Evolutionary conservation across 2,888 invertebrate genomes (phyloP), one percentile per base, ranked within the genome.

Genomic region (Rhaphigaster nebulosa): DNA sequence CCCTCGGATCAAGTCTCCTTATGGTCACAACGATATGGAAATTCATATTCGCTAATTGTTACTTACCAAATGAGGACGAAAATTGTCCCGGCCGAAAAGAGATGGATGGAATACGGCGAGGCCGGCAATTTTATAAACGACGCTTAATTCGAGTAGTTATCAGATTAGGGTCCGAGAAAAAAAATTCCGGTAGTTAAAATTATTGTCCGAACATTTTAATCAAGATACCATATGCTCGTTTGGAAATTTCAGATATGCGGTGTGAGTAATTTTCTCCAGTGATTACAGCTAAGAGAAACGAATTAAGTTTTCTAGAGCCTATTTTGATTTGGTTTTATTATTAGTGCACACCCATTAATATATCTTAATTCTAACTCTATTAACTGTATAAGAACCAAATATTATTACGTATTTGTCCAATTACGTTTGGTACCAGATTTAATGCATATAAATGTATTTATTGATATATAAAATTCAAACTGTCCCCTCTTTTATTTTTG

Each of bases 11-110:
- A 38, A 38, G 70, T 76, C 2, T 76, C 70, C 34, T 76, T 38
- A 12, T 23, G 70, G 70, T 76, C 34, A 29, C 20, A 38, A 38
- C 38, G 20, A 38, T 76, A 76, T 76, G 70, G 70, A 76, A 38
- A 76, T 76, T 76, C 34, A 76, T 76, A 76, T 76, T 76, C 70
- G 8, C 70, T 76, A 76, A 76, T 76, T 76, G 38, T 76, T 76
- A 38, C 38, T 76, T 38, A 8, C 70, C 70, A 38, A 38, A 20
- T 15, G 8, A 12, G 38, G 70, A 38, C 18, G 5, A 15, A 38
- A 76, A 76, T 76, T 76, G 70, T 10, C 20, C 70, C 8, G 70
- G 20, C 34, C 70, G 34, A 76, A 76, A 76, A 34, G 70, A 76
- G 70, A 76, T 76, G 70, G 70, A 76, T 76, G 34, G 70, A 76